Percentiles rank a stretch among this genome's conserved stretches.
Conservation (phyloP, 2,888 invertebrate species). For the Mallateleia sp. region DNA sequence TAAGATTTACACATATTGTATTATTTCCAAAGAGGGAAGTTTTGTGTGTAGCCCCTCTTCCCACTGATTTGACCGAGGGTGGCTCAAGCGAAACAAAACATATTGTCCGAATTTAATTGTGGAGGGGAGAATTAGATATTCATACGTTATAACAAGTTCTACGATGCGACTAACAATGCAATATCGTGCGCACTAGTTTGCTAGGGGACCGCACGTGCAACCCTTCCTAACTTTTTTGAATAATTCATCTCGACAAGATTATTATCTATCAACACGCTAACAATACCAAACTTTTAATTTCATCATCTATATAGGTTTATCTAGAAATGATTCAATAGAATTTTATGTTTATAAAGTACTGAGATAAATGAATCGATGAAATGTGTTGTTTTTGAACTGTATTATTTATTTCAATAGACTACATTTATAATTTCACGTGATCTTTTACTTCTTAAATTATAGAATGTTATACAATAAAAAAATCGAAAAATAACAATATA, state of each 20-base stretch:
- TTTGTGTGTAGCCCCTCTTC: constrained; percentile 76
- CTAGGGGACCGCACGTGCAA: constrained; percentile 72
- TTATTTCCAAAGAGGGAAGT: constrained; percentile 81
- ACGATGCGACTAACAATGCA: constrained; percentile 86
- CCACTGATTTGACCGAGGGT: constrained; percentile 77
- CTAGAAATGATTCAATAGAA: constrained; percentile 55
- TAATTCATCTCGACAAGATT: constrained; percentile 75
- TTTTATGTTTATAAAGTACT: constrained; percentile 44
- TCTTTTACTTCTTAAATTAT: no score
- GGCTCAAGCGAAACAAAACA: constrained; percentile 88
- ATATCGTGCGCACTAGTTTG: constrained; percentile 74
- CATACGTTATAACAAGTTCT: constrained; percentile 88
- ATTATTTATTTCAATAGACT: no score
- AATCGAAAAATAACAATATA: no score
- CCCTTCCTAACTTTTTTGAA: constrained; percentile 72
- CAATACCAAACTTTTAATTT: constrained; percentile 73
- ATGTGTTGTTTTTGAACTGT: no score
- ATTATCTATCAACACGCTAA: constrained; percentile 72
- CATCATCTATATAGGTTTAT: constrained; percentile 56
- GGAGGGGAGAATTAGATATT: constrained; percentile 89
- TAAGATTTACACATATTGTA: constrained; percentile 86
- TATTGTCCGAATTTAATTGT: constrained; percentile 90
- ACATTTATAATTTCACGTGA: no score
- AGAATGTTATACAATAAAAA: no score
- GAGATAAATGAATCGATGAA: background rate